Evolutionary conservation across 2,797 vertebrate genomes (phyloP).

Genomic region (Poeciliopsis presidionis): DNA sequence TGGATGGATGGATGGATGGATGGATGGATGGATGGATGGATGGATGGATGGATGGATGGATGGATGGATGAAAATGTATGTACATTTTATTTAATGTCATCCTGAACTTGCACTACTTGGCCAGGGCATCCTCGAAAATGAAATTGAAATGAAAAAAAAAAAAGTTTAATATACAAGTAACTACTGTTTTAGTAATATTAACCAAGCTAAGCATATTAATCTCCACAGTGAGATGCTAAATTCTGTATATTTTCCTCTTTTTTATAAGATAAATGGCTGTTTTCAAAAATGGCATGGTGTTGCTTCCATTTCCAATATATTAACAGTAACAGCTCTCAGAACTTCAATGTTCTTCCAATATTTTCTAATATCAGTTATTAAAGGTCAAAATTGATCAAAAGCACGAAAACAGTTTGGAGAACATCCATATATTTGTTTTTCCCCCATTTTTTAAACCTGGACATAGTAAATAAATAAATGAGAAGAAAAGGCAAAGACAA

Average conservation of each 20-base stretch:
- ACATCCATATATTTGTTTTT: not conserved
- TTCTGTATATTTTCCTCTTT: not conserved
- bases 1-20: too few relatives aligned
- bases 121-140: not conserved
- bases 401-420: not conserved
- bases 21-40: too few relatives aligned
- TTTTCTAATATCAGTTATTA: not conserved
- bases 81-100: not conserved
- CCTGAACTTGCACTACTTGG: not conserved
- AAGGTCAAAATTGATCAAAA: not conserved
- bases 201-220: not conserved
- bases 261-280: not conserved
- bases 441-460: not conserved
- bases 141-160: not conserved
- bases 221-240: not conserved
- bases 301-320: not conserved
- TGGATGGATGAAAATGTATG: too few relatives aligned
- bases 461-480: slow-evolving; percentile 26
- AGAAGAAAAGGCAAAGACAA: not conserved
- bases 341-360: not conserved
- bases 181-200: not conserved
- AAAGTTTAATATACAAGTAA: not conserved
- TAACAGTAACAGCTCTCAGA: not conserved
- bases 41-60: too few relatives aligned
- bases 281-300: not conserved